These are phyloP conservation scores for Erebia epiphron DNA, from an alignment of 2,888 invertebrate species.

Conservation along the genomic window DNA sequence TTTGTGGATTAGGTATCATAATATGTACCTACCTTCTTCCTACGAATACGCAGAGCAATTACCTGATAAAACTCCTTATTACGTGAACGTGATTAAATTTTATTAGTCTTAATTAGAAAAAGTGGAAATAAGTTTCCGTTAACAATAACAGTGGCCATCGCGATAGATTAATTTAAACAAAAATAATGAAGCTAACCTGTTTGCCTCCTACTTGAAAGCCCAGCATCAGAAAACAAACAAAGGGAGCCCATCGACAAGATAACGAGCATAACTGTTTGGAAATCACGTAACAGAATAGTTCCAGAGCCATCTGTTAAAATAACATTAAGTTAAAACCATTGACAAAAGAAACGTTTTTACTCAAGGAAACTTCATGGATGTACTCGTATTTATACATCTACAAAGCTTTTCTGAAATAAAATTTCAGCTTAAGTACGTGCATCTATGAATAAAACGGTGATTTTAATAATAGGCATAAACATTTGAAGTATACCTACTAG, in stretches of 20 bases:
- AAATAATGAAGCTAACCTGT: slow-evolving; percentile 44
- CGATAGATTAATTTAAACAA: slow-evolving; percentile 42
- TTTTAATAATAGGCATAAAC: too few species aligned
- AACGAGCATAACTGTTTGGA: slow-evolving; percentile 53
- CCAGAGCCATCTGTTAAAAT: slow-evolving; percentile 4
- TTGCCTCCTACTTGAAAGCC: slow-evolving; percentile 49
- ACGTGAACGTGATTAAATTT: not conserved
- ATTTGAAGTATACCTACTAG: too few species aligned
- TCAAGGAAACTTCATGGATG: too few species aligned
- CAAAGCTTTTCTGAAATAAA: too few species aligned
- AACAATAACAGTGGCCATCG: slow-evolving; percentile 44
- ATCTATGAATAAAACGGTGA: too few species aligned
- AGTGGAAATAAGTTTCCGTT: slow-evolving; percentile 20
- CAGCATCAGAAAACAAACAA: slow-evolving; percentile 53
- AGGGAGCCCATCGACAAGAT: slow-evolving; percentile 51
- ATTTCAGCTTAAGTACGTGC: too few species aligned
- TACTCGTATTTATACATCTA: too few species aligned
- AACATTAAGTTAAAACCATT: too few species aligned
- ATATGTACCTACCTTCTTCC: not conserved
- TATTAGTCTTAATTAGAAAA: not conserved
- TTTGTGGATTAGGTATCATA: too few species aligned
- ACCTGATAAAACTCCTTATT: too few species aligned
- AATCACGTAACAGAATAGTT: slow-evolving; percentile 58
- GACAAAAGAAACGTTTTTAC: too few species aligned
- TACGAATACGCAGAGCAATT: not conserved